Base-by-base conservation (phyloP, 2,888 invertebrate genomes). In the Epinotia ramella region DNA sequence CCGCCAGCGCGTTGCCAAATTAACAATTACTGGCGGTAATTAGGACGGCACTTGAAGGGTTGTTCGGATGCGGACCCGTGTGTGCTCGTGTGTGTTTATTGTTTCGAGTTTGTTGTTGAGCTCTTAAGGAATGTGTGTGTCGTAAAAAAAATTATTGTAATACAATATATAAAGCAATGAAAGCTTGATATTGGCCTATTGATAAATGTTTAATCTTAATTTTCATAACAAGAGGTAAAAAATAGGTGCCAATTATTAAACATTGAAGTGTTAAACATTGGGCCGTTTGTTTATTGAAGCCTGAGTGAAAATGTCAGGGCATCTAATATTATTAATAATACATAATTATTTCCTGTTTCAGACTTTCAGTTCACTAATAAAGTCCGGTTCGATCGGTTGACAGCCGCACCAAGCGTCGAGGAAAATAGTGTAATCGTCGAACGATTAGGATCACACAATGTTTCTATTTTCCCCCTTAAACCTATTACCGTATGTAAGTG, bases 1-100 rank as follows among this genome's bases (percentile, higher is more conserved):
- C 53, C 71, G 49, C 72, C 64, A 64, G 57, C 63, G 72, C 69
- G 69, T 69, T 44, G 73, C 66, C 70, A 71, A 71, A 71, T 71
- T 71, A 71, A 71, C 76, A 72, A 76, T 76, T 76, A 76, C 76
- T 44, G 70, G 59, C 60, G 62, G 44, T 69, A 69, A 69, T 69
- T 69, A 72, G 75, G 68, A 62, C 65, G 46, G 75, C 70, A 63
- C 56, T 44, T 57, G 70, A 65, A 70, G 73, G 46, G 65, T 60
- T 53, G 69, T 64, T 64, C 57, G 49, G 64, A 69, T 44, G 33
- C 16, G 46, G n/a, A 71, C 16, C n/a, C 70, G 62, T n/a, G 62
- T n/a, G 66, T 73, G 73, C 13, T 49, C 49, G 5, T 53, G 53
- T 53, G 53, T 53, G 53, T 53, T 53, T 53, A n/a, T n/a, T 53